Evolutionary conservation across 2,888 invertebrate species (phyloP).

Genomic region (Eugnorisma glareosa): DNA sequence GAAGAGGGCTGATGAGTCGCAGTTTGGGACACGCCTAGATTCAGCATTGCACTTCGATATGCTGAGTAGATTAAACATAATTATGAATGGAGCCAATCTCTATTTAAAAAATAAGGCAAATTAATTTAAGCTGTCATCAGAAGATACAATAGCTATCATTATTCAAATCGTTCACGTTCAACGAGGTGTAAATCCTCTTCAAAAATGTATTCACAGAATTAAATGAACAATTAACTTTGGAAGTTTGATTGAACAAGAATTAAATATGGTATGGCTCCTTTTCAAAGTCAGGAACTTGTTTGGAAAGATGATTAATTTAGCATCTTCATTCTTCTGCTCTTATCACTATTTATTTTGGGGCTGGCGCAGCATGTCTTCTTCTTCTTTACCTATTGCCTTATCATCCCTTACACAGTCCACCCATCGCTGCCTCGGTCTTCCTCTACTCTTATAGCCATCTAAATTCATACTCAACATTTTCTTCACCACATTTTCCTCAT

Average conservation of each 20-base stretch:
- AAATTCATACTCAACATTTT: too few relatives aligned
- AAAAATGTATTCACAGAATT: not conserved
- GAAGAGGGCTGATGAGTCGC: not conserved
- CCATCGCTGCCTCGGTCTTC: too few relatives aligned
- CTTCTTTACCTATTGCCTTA: too few relatives aligned
- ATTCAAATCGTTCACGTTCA: not conserved
- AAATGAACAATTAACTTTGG: not conserved
- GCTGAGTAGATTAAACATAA: not conserved
- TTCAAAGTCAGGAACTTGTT: not conserved
- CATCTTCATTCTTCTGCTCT: not conserved
- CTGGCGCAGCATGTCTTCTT: too few relatives aligned
- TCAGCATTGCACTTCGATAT: not conserved
- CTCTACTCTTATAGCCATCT: too few relatives aligned
- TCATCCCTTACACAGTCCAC: too few relatives aligned
- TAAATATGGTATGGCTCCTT: not conserved
- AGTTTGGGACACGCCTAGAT: not conserved
- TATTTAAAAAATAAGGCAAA: not conserved
- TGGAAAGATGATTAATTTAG: not conserved
- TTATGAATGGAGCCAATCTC: too few relatives aligned
- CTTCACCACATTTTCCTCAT: too few relatives aligned
- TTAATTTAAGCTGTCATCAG: not conserved
- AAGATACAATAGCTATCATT: not conserved
- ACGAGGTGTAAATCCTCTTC: conserved; percentile 4
- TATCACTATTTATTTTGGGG: not conserved
- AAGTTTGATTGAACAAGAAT: not conserved